These are phyloP conservation scores for Yasuhikotakia modesta DNA, from an alignment of 2,797 vertebrate genomes.

Conservation along the genomic window DNA sequence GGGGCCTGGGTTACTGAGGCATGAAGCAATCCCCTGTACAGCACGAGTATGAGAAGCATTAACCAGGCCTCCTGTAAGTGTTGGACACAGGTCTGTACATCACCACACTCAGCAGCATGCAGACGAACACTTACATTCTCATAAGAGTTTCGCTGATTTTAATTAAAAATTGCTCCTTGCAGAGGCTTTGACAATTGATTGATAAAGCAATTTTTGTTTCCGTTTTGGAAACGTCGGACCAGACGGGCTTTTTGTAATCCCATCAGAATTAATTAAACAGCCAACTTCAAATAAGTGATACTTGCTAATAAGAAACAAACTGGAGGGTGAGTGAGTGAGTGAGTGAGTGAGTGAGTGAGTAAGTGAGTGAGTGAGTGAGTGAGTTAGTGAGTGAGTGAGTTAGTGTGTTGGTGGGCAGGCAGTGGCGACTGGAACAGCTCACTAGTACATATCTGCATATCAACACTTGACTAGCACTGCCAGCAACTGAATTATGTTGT, in stretches of 20 bases:
- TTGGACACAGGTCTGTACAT: constrained; percentile 1
- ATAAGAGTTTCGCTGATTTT: background rate
- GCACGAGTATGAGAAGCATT: constrained; percentile 14
- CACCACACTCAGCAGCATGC: background rate
- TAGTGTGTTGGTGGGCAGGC: no score
- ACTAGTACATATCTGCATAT: background rate
- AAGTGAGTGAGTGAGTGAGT: no score
- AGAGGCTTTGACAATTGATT: constrained; percentile 8
- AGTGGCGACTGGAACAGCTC: background rate
- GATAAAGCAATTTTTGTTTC: background rate
- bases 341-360: no score
- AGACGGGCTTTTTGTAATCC: background rate
- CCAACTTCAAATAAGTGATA: background rate
- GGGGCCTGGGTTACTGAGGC: constrained; percentile 62
- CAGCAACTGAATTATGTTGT: background rate
- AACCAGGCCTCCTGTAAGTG: background rate
- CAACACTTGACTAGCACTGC: background rate
- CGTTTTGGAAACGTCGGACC: background rate
- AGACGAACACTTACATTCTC: background rate
- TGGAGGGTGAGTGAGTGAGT: background rate
- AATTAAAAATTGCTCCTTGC: constrained; percentile 13
- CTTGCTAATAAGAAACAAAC: background rate
- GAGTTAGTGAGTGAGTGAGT: no score
- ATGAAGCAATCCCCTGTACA: constrained; percentile 60
- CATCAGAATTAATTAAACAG: background rate